These are phyloP conservation scores for Amphimallon solstitiale DNA, from an alignment of 2,888 invertebrate species.

Conservation along the genomic window DNA sequence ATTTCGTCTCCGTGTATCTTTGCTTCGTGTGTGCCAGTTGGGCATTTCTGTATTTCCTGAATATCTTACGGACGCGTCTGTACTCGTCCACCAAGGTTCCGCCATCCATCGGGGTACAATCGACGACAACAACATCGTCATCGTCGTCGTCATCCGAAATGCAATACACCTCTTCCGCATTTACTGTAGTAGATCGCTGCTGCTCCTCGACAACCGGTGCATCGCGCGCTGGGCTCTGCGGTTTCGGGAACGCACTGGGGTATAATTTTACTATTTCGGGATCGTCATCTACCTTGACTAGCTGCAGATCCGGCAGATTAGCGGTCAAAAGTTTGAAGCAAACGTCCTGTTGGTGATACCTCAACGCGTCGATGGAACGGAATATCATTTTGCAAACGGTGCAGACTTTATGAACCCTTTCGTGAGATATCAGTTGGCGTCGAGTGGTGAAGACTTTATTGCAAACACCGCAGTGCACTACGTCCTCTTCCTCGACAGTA, in stretches of 20 bases:
- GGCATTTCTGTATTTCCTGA: not conserved
- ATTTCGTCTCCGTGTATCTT: constrained; percentile 12
- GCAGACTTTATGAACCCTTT: constrained; percentile 25
- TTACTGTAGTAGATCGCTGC: not conserved
- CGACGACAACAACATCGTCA: constrained; percentile 8
- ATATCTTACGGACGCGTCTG: not conserved
- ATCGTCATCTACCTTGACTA: constrained; percentile 14
- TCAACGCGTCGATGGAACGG: not conserved
- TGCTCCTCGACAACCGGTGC: no score
- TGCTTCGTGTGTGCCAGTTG: not conserved
- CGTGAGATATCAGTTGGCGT: constrained; percentile 9
- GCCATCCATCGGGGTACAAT: not conserved
- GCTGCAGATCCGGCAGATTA: constrained; percentile 18
- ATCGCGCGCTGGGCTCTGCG: not conserved
- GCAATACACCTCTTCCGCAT: not conserved
- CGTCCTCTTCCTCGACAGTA: constrained; percentile 15
- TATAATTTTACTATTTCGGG: not conserved
- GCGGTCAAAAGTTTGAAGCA: constrained; percentile 20
- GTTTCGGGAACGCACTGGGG: not conserved
- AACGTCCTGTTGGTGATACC: constrained; percentile 17
- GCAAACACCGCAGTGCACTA: constrained; percentile 15
- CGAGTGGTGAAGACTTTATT: constrained; percentile 15
- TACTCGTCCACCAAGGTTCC: not conserved
- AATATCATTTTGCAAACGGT: constrained; percentile 29
- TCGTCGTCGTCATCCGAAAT: constrained; percentile 32